Conservation (phyloP, 1,140 invertebrate species). For the Tetramorium parvispinum region DNA sequence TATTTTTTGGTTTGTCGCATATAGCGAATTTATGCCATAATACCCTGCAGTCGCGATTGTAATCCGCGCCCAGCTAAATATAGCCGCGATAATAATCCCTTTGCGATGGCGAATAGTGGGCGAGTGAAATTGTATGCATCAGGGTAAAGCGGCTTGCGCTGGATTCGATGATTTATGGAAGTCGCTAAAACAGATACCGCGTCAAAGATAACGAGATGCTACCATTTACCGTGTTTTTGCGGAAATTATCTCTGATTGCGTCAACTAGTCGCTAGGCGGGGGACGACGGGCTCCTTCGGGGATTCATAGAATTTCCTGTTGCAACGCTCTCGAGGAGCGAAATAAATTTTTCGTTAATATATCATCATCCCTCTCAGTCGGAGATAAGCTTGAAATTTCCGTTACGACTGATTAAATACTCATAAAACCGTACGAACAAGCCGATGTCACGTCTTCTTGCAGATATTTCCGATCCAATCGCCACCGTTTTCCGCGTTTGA, state of each 20-base stretch:
- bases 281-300: conserved; percentile 4
- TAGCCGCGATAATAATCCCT: conserved; percentile 47
- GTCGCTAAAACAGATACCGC: neutral
- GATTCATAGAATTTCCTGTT: conserved; percentile 24
- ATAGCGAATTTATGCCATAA: conserved; percentile 65
- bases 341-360: conserved; percentile 12
- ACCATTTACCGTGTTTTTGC: conserved; percentile 33
- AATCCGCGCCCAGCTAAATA: conserved; percentile 57
- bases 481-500: neutral
- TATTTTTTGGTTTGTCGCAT: conserved; percentile 45
- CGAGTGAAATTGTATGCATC: conserved; percentile 43
- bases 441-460: neutral
- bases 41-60: conserved; percentile 61
- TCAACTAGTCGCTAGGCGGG: neutral
- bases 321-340: neutral
- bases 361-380: neutral
- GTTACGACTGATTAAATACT: neutral
- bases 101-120: conserved; percentile 28
- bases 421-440: neutral
- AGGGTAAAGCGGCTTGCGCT: conserved; percentile 6
- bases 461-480: neutral
- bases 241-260: conserved; percentile 21
- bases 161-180: conserved; percentile 38
- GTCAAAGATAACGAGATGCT: conserved; percentile 33
- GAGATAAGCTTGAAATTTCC: conserved; percentile 14